Evolutionary conservation across 1,140 invertebrate genomes (phyloP).

Genomic region (Melanaphis sacchari): DNA sequence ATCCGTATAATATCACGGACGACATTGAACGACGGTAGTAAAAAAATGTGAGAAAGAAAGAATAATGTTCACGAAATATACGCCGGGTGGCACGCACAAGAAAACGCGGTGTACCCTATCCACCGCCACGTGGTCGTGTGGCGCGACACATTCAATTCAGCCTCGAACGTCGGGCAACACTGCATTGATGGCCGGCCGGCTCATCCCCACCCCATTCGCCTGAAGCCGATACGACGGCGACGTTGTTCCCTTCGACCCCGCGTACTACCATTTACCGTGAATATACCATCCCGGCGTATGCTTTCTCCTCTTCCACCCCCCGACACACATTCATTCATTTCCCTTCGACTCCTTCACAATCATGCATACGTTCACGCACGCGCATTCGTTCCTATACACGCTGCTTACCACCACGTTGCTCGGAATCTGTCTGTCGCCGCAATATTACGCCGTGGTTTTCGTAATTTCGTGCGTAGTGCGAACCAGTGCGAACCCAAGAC

Average conservation of each 20-base stretch:
- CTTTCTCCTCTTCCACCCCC: background rate
- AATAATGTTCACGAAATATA: background rate
- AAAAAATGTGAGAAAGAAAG: background rate
- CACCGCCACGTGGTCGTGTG: background rate
- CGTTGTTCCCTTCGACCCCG: background rate
- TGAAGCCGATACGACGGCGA: background rate
- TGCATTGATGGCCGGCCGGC: background rate
- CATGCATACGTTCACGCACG: too few relatives aligned
- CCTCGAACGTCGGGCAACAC: background rate
- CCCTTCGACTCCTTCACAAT: background rate
- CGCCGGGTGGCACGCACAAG: background rate
- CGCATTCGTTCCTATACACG: background rate
- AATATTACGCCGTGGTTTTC: background rate
- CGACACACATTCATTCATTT: background rate
- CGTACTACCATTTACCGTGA: accelerated
- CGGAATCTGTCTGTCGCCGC: background rate
- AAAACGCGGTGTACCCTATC: background rate
- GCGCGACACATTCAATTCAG: background rate
- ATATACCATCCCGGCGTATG: background rate
- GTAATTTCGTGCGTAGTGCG: background rate
- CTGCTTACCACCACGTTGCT: background rate
- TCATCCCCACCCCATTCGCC: background rate
- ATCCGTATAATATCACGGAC: background rate
- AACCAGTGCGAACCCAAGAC: background rate
- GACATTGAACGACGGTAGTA: background rate